Percentiles rank a stretch among this genome's conserved stretches.
phyloP scores from a whole-genome alignment of 2,888 invertebrate genomes.

The Dorcus parallelipipedus region DNA sequence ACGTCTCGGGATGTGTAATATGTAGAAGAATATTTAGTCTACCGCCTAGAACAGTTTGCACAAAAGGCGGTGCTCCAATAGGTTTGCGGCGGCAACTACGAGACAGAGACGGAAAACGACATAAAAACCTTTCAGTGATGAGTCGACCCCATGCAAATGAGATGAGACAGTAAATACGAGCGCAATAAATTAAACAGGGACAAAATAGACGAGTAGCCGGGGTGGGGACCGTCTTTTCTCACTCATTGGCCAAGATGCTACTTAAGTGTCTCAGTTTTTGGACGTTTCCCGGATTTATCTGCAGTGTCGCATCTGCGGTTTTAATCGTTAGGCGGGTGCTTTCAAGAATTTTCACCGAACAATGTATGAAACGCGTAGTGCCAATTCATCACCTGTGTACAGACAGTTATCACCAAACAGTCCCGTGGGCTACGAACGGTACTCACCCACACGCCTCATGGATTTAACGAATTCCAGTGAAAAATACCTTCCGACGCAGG shows the following conservation, averaged over 20 bases:
- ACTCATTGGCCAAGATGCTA: conserved; percentile 23
- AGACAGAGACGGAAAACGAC: conserved; percentile 18
- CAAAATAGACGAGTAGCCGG: conserved; percentile 12
- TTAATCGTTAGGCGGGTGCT: conserved; percentile 29
- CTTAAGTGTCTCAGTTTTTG: conserved; percentile 26
- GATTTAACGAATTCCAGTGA: conserved; percentile 47
- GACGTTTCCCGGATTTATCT: conserved; percentile 27
- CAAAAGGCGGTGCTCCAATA: too few relatives aligned
- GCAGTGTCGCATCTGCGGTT: conserved; percentile 33
- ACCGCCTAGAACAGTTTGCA: too few relatives aligned
- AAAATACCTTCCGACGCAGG: conserved; percentile 30
- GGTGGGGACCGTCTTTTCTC: conserved; percentile 10
- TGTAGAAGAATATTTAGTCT: too few relatives aligned
- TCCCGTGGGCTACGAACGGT: conserved; percentile 36
- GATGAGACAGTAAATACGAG: conserved; percentile 9
- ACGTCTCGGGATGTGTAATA: too few relatives aligned
- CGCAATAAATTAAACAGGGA: conserved; percentile 4
- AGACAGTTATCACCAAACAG: conserved; percentile 33
- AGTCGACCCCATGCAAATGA: conserved; percentile 25
- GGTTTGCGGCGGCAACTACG: background rate
- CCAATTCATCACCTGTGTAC: conserved; percentile 41
- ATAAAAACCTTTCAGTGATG: conserved; percentile 23
- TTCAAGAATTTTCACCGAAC: conserved; percentile 34
- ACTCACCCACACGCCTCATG: conserved; percentile 41
- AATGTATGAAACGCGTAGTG: conserved; percentile 43